A percentile compares a stretch with the other conserved stretches of the same genome.
Evolutionary conservation across 2,113 vertebrate genomes (phyloP).

Genomic region (Crotalus helleri): DNA sequence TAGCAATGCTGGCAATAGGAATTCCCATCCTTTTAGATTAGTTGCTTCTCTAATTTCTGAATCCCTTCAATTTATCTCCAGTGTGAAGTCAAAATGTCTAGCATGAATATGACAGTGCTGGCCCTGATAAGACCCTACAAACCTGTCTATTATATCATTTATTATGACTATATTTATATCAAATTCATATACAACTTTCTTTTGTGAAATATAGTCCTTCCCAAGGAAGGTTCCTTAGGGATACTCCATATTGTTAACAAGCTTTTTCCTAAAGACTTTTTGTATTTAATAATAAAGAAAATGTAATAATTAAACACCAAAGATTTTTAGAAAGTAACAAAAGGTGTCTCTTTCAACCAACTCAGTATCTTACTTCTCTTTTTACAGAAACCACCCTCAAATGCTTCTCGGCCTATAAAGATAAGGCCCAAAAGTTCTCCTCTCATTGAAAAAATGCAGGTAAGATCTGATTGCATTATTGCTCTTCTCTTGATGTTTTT

Average conservation of each 20-base stretch:
- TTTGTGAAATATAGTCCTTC: neutral
- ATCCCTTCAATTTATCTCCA: neutral
- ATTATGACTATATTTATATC: neutral
- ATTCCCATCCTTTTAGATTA: neutral
- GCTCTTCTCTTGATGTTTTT: neutral
- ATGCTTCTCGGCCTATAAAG: slow-evolving; percentile 59
- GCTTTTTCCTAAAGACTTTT: neutral
- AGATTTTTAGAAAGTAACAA: neutral
- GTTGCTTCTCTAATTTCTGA: neutral
- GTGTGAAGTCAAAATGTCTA: neutral
- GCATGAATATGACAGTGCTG: neutral
- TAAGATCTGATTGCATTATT: slow-evolving; percentile 36
- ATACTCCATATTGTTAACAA: neutral
- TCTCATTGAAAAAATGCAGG: slow-evolving; percentile 81
- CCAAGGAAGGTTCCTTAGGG: neutral
- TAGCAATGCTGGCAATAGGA: neutral
- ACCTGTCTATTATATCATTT: neutral
- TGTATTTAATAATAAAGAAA: neutral
- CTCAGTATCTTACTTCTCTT: slow-evolving; percentile 23
- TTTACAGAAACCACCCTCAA: slow-evolving; percentile 67
- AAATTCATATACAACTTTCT: neutral
- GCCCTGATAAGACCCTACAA: neutral
- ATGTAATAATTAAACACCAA: neutral
- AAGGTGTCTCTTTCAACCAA: neutral
- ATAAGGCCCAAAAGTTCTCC: slow-evolving; percentile 78